Evolutionary conservation across 2,888 invertebrate genomes (phyloP), one percentile per base, ranked within the genome.

Genomic region (Merodon equestris): DNA sequence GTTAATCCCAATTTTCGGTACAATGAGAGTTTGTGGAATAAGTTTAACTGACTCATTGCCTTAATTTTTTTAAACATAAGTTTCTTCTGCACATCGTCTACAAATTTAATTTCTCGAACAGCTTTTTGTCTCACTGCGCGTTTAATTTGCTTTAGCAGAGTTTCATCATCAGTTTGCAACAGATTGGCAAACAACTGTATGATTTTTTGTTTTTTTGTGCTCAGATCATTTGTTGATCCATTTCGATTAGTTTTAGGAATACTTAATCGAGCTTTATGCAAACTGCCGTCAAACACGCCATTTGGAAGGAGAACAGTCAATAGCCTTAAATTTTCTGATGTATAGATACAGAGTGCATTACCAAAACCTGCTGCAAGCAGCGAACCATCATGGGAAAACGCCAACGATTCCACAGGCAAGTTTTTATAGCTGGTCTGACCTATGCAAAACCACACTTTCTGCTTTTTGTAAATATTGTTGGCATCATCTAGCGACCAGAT

Each of bases 301-400:
- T 86, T 83, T 4, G 87, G 84, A 50, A 85, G 86, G 1, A 94
- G 86, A 1, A 91, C 91, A 60, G 91, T 90, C 84, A 91, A 91
- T n/a, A 93, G 84, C 54, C 91, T 89, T 68, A 91, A 90, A 0
- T 89, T 89, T 50, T 92, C 91, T 0, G 93, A 91, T 77, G 91
- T 90, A 93, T 94, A 96, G 18, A 94, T 87, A 0, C 95, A 95
- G 50, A 95, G 86, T 9, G 91, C 90, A 17, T 91, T 89, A 27
- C 90, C 92, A 88, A 93, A 95, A 9, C 92, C 92, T 12, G 93
- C 93, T 4, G 92, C 94, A 45, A 96, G 85, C 18, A 95, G 86
- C 0, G 95, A 94, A n/a, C 94, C 94, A 87, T 96, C 95, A 68
- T 91, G 90, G 0, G 94, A 93, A 87, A 95, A 95, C 48, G 91